Evolutionary conservation across 2,113 vertebrate genomes (phyloP).

Genomic region (Electrona antarctica): DNA sequence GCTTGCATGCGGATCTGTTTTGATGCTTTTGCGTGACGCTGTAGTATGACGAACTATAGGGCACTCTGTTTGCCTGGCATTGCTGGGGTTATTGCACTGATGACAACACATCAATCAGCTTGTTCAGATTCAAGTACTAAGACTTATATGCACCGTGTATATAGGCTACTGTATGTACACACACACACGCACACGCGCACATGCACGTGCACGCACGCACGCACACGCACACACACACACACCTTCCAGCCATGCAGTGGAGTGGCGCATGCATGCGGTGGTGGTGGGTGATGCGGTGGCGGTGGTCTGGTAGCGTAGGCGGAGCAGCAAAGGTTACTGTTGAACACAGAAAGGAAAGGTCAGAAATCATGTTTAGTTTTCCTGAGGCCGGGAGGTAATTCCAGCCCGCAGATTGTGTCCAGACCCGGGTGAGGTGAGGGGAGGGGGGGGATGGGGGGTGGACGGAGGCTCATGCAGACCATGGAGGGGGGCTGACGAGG

Average conservation of each 20-base stretch:
- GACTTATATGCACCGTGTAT: no score
- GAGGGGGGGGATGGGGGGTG: conserved; percentile 45
- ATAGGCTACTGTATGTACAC: not conserved
- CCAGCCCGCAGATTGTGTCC: conserved; percentile 78
- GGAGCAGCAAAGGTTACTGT: conserved; percentile 80
- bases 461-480: conserved; percentile 62
- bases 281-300: conserved; percentile 34
- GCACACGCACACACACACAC: not conserved
- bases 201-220: not conserved
- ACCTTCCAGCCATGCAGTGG: not conserved
- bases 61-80: no score
- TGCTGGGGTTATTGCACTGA: no score
- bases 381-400: conserved; percentile 77
- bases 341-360: conserved; percentile 83
- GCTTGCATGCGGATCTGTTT: no score
- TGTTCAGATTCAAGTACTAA: not conserved
- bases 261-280: no score
- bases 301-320: conserved; percentile 55
- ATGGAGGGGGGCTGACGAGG: conserved; percentile 26
- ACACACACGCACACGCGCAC: not conserved
- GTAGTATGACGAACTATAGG: no score
- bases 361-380: conserved; percentile 84
- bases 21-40: no score
- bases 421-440: conserved; percentile 66
- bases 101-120: not conserved